Evolutionary conservation across 2,113 vertebrate species (phyloP).

Genomic region (Salminus brasiliensis): DNA sequence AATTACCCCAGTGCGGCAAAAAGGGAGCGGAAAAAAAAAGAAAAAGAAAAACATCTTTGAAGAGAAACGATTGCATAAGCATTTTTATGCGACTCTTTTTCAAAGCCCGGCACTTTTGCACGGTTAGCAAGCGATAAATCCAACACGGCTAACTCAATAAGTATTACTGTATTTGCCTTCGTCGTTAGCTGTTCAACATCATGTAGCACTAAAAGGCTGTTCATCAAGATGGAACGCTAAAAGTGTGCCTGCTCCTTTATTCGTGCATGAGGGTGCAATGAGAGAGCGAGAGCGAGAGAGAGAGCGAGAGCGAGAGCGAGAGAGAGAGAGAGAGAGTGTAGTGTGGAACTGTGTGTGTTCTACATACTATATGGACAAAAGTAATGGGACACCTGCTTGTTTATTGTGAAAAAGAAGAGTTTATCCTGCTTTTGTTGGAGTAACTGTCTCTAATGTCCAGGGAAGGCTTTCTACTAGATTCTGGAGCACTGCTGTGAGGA

Average conservation of each 20-base stretch:
- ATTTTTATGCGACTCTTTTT: conserved; percentile 64
- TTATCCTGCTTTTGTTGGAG: no score
- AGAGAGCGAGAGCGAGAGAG: no score
- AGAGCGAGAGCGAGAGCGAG: no score
- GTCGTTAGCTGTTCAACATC: conserved; percentile 69
- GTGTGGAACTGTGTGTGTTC: no score
- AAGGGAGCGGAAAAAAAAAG: neutral
- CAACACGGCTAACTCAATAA: conserved; percentile 55
- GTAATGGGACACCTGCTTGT: no score
- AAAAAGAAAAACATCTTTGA: conserved; percentile 58
- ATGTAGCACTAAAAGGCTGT: conserved; percentile 54
- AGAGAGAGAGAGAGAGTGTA: no score
- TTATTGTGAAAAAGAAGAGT: no score
- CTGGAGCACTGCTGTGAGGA: no score
- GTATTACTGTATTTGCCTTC: conserved; percentile 65
- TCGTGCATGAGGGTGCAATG: no score
- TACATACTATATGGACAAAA: no score
- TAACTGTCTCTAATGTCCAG: no score
- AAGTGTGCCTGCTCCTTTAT: conserved; percentile 12
- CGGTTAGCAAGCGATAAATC: conserved; percentile 69
- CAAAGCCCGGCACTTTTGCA: conserved; percentile 66
- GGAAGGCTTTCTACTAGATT: no score
- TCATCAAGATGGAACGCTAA: conserved; percentile 33
- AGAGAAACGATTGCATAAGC: conserved; percentile 65
- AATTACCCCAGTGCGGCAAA: conserved; percentile 66